Conservation (phyloP, 1,140 invertebrate species). For the Pectinophora gossypiella region DNA sequence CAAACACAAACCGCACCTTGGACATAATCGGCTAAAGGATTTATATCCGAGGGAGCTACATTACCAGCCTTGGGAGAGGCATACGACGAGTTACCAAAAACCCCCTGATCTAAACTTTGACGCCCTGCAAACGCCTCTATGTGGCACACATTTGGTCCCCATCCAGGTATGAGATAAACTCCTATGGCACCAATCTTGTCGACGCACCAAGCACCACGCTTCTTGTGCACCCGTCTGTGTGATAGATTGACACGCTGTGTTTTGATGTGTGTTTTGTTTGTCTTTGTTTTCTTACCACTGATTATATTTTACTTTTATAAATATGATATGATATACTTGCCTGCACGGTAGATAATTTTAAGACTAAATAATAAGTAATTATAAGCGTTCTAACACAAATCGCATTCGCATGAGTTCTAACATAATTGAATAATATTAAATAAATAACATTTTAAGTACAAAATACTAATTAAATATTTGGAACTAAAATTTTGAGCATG, state of each 20-base stretch:
- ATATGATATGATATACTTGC: slow-evolving; percentile 16
- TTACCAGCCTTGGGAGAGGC: slow-evolving; percentile 65
- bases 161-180: slow-evolving; percentile 80
- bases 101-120: slow-evolving; percentile 72
- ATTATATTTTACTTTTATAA: not conserved
- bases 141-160: slow-evolving; percentile 81
- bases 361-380: not conserved
- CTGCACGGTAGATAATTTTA: slow-evolving; percentile 48
- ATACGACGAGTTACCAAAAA: slow-evolving; percentile 69
- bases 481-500: slow-evolving; percentile 10
- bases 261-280: slow-evolving; percentile 34
- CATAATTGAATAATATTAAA: not conserved
- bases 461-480: not conserved
- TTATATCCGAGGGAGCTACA: slow-evolving; percentile 70
- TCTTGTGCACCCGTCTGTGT: slow-evolving; percentile 53
- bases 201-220: slow-evolving; percentile 57
- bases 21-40: slow-evolving; percentile 66
- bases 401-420: not conserved
- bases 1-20: slow-evolving; percentile 71
- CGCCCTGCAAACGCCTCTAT: slow-evolving; percentile 57
- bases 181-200: slow-evolving; percentile 45
- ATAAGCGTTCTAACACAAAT: not conserved
- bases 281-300: slow-evolving; percentile 12
- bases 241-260: slow-evolving; percentile 22
- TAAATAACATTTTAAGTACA: not conserved